Conservation (phyloP, 1,140 invertebrate genomes). For the Mya arenaria region DNA sequence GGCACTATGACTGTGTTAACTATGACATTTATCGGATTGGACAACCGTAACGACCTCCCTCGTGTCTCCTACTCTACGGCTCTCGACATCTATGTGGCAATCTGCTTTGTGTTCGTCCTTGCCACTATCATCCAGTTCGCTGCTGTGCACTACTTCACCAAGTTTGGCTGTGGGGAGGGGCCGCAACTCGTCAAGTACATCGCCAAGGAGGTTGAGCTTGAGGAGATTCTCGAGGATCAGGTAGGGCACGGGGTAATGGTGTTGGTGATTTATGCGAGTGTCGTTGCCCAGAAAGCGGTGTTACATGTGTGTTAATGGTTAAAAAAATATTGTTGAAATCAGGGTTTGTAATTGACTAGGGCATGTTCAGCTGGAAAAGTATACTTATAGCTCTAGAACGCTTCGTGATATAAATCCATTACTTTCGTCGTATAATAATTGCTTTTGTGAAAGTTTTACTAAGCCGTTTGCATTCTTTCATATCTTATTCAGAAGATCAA, state of each 20-base stretch:
- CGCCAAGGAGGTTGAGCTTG: slow-evolving; percentile 35
- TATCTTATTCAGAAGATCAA: no score
- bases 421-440: no score
- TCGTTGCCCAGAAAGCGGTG: no score
- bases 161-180: slow-evolving; percentile 89
- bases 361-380: no score
- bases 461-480: no score
- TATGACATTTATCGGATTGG: slow-evolving; percentile 93
- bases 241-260: slow-evolving; percentile 21
- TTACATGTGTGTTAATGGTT: no score
- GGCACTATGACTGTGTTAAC: slow-evolving; percentile 94
- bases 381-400: no score
- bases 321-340: no score
- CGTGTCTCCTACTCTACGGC: slow-evolving; percentile 94
- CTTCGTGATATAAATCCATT: no score
- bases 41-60: slow-evolving; percentile 92
- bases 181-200: slow-evolving; percentile 20
- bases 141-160: slow-evolving; percentile 94
- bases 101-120: slow-evolving; percentile 93
- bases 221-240: slow-evolving; percentile 34
- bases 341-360: no score
- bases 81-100: slow-evolving; percentile 92
- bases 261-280: no score
- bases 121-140: slow-evolving; percentile 91
- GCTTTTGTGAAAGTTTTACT: no score